Base-by-base conservation (phyloP, 2,888 invertebrate genomes). In the Agrilus cyanescens region DNA sequence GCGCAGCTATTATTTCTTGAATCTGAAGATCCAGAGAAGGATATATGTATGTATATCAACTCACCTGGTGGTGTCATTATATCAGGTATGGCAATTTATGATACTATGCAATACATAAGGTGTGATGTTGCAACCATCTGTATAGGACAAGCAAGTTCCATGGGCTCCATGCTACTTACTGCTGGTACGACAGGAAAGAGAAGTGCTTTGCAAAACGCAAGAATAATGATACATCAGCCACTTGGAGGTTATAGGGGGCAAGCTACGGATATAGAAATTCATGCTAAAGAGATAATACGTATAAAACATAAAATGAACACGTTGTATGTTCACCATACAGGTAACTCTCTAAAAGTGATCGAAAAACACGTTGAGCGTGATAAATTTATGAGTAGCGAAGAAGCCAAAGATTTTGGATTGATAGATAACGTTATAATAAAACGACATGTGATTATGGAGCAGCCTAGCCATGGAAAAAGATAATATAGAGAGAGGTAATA, bases 201-300 rank as follows among this genome's bases (percentile, higher is more conserved):
- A n/a, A 85, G 94, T 64, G 86, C 94, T 0, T 72, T 97, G 20
- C 96, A 96, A 2, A 93, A 97, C 67, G 84, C 96, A 2, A 75
- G 95, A 45, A 90, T 97, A 40, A 97, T 97, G 96, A 84, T 95
- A 33, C 96, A 97, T 63, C 96, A 97, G 62, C 95, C 95, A 0
- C 89, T 89, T 2, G 96, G 96, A 30, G 88, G 89, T 35, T 58
- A 58, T 15, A 59, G 85, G 72, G 96, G 96, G 12, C 95, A 95
- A 73, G 96, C 96, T 0, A 93, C 95, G 12, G 97, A 97, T 62
- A 96, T 97, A 57, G 84, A 91, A 63, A 97, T 97, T 53, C 94
- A 95, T 64, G 96, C 96, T 0, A 89, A 94, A 66, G 96, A 97
- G 68, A 96, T 97, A 50, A 68, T 90, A 12, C 90, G 93, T 59